Conservation (phyloP, 2,113 vertebrate genomes). For the Thamnophis sirtalis region DNA sequence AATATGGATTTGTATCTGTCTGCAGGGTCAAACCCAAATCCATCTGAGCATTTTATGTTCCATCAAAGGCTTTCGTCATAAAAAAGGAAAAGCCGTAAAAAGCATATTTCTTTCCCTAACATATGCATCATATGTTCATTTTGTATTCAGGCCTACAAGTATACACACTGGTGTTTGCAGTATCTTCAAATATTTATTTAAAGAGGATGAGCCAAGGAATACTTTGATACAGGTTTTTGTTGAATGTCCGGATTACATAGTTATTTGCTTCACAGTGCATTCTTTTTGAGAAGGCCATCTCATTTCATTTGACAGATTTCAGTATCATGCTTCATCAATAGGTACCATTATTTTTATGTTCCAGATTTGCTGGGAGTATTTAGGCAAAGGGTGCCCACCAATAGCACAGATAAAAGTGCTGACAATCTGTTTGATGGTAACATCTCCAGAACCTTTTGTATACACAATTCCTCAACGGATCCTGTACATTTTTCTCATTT, state of each 20-base stretch:
- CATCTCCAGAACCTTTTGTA: not conserved
- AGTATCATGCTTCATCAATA: not conserved
- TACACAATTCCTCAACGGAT: not conserved
- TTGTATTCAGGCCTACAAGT: not conserved
- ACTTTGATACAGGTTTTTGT: not conserved
- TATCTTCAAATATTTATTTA: not conserved
- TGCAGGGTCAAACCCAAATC: not conserved
- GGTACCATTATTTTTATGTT: not conserved
- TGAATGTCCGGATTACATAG: not conserved
- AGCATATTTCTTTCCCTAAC: not conserved
- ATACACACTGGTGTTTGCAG: not conserved
- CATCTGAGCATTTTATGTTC: not conserved
- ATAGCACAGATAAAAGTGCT: not conserved
- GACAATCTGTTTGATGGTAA: not conserved
- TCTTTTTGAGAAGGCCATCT: not conserved
- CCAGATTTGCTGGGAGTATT: not conserved
- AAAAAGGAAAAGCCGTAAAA: not conserved
- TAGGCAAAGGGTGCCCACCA: not conserved
- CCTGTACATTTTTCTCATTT: not conserved
- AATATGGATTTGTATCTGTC: not conserved
- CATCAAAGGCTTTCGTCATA: not conserved
- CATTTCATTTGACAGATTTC: not conserved
- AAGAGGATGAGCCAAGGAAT: not conserved
- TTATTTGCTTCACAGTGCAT: not conserved
- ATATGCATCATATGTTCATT: not conserved